A percentile compares a stretch with the other conserved stretches of the same genome.
Conservation (phyloP, 2,888 invertebrate genomes). For the Leptopilina myrica region DNA sequence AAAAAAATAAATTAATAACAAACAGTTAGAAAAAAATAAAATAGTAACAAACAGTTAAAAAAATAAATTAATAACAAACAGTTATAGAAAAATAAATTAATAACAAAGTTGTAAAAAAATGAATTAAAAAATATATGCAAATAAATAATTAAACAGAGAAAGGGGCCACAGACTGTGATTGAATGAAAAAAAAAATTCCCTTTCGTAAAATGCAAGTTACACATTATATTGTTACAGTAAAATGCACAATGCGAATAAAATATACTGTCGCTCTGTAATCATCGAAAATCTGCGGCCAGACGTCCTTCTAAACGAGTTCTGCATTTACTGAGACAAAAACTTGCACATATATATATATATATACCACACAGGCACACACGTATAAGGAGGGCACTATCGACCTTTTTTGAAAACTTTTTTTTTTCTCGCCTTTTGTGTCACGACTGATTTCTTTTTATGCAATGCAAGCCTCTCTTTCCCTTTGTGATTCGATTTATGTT, state of each 20-base stretch:
- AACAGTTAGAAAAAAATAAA: too few relatives aligned
- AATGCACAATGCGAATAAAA: not conserved
- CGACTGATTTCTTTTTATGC: not conserved
- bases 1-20: too few relatives aligned
- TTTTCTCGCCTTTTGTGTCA: not conserved
- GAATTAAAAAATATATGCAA: too few relatives aligned
- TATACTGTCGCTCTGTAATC: conserved; percentile 7
- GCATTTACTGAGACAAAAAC: conserved; percentile 41
- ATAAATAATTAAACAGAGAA: too few relatives aligned
- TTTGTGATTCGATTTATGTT: not conserved
- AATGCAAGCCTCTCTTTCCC: not conserved
- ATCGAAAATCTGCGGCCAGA: conserved; percentile 52
- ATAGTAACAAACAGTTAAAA: too few relatives aligned
- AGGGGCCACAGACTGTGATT: too few relatives aligned
- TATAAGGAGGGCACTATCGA: not conserved
- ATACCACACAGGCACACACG: not conserved
- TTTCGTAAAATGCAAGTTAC: conserved; percentile 38
- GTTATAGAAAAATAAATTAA: too few relatives aligned
- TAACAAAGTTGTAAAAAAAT: too few relatives aligned
- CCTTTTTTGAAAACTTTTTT: not conserved
- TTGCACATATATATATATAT: not conserved
- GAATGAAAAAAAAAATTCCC: not conserved
- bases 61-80: too few relatives aligned
- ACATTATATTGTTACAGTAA: not conserved
- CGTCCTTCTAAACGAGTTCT: conserved; percentile 65